Evolutionary conservation across 2,113 vertebrate species (phyloP), one percentile per base, ranked within the genome.

Genomic region (Paralichthys olivaceus): DNA sequence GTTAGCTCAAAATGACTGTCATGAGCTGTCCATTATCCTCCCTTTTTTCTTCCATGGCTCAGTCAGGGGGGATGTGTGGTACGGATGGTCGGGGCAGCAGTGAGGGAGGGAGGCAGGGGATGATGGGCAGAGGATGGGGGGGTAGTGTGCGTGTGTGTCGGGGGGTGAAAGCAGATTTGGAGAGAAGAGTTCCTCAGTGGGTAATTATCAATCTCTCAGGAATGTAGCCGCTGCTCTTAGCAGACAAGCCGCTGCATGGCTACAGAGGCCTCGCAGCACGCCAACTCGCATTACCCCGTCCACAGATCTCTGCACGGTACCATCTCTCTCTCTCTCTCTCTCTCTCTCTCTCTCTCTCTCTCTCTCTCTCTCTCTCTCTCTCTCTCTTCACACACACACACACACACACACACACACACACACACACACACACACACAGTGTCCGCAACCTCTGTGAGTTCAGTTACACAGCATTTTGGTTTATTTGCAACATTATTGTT

Each of bases 161-260:
- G 32, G 61, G 80, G 70, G 54, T 65, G 71, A 86, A 87, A 85
- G 69, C 84, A 88, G 80, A 92, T 84, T 89, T 85, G 69, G 75
- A 91, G 72, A 83, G 84, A 90, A 71, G 76, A 89, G 86, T 86
- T 90, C 67, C 77, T 87, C 61, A 66, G 80, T 87, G 20, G 78
- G 90, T 91, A 93, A 94, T 94, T 92, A 93, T 94, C 86, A 91
- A 90, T 93, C 90, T 81, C 81, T 89, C 66, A 91, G 93, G 94
- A 94, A 94, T 94, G 93, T 72, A 69, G 87, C 72, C 71, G 56
- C 84, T 81, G 84, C 81, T 89, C 82, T 87, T 77, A 79, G 56
- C 68, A 89, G 88, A 86, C 92, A 93, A 89, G 92, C 92, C 81
- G 87, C 91, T 93, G 91, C 93, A 93, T 8, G 89, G 89, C 90